These are phyloP conservation scores for Athripsodes cinereus DNA, from an alignment of 2,888 invertebrate species.

Conservation along the genomic window DNA sequence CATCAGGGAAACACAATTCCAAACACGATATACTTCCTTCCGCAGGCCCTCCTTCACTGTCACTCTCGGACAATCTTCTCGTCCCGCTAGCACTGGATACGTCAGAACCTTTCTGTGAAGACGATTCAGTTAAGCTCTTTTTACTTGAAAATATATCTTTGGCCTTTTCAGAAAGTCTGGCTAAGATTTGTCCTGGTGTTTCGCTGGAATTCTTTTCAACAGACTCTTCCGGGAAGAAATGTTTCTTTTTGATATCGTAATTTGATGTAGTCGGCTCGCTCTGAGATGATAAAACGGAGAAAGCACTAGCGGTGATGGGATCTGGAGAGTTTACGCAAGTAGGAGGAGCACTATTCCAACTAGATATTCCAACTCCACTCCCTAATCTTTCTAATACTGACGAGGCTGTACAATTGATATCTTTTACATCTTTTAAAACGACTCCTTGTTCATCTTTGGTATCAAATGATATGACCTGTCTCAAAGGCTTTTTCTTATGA, in stretches of 20 bases:
- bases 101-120: constrained; percentile 38
- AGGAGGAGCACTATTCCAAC: constrained; percentile 54
- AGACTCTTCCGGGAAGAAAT: constrained; percentile 44
- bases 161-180: constrained; percentile 46
- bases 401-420: not conserved
- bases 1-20: constrained; percentile 47
- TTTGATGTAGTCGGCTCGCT: constrained; percentile 47
- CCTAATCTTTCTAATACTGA: constrained; percentile 17
- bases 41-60: constrained; percentile 29
- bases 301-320: constrained; percentile 34
- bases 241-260: constrained; percentile 37
- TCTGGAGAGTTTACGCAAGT: constrained; percentile 58
- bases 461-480: constrained; percentile 50
- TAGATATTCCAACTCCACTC: constrained; percentile 26
- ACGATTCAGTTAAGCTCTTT: constrained; percentile 41
- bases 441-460: constrained; percentile 27
- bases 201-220: constrained; percentile 39
- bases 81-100: constrained; percentile 42
- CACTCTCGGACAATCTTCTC: constrained; percentile 45
- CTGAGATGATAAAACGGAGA: constrained; percentile 35
- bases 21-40: constrained; percentile 47
- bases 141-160: constrained; percentile 49
- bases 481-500: constrained; percentile 41
- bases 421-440: not conserved
- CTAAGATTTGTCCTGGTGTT: constrained; percentile 44